Percentiles rank a stretch among this genome's conserved stretches.
phyloP scores from a whole-genome alignment of 2,113 vertebrate species.

The Gymnobelideus leadbeateri region DNA sequence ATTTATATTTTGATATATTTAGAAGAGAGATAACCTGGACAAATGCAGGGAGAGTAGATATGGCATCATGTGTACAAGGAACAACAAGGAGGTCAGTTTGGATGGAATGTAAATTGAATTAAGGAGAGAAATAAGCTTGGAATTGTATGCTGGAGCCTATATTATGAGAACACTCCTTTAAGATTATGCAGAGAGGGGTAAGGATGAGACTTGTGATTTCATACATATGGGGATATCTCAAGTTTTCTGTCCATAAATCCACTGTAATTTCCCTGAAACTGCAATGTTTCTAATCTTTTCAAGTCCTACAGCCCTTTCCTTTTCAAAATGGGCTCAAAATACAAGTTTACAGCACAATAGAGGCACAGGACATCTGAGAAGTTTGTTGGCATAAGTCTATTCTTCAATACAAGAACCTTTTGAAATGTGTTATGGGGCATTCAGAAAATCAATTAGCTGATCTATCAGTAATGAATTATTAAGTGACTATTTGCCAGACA shows the following conservation, averaged over 20 bases:
- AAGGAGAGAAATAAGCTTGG: background rate
- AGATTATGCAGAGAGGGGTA: background rate
- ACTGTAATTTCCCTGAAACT: background rate
- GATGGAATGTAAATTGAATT: background rate
- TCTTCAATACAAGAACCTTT: background rate
- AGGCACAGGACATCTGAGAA: background rate
- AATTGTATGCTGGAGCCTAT: background rate
- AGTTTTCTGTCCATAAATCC: background rate
- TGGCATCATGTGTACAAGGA: background rate
- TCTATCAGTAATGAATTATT: background rate
- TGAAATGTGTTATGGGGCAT: background rate
- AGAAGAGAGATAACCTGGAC: background rate
- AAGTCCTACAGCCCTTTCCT: background rate
- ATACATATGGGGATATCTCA: background rate
- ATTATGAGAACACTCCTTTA: background rate
- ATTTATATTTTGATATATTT: background rate
- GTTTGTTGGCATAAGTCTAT: background rate
- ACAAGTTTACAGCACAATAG: background rate
- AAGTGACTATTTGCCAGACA: background rate
- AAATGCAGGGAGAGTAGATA: background rate
- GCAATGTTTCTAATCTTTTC: background rate
- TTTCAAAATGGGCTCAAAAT: background rate
- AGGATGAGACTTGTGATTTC: background rate
- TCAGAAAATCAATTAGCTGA: background rate
- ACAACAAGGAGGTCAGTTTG: background rate